A percentile compares a stretch with the other conserved stretches of the same genome.
These are phyloP conservation scores for Synanceia verrucosa DNA, from an alignment of 2,797 vertebrate genomes.

Conservation along the genomic window DNA sequence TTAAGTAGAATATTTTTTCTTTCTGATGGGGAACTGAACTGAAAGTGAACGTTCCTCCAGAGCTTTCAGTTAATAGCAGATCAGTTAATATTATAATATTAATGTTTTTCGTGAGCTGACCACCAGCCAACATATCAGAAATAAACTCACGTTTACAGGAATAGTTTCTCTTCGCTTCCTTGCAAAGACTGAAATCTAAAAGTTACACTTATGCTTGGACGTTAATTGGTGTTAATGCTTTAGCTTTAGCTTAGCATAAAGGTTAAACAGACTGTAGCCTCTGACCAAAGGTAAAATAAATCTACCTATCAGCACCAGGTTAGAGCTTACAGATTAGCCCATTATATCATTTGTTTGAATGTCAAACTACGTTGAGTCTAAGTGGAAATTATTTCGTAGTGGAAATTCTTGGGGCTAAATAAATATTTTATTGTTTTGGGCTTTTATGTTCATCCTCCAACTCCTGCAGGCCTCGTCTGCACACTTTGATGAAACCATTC, in stretches of 20 bases:
- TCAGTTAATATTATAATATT: no score
- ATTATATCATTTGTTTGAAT: not conserved
- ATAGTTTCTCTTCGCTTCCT: no score
- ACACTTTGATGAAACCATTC: conserved; percentile 12
- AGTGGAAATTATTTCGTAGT: not conserved
- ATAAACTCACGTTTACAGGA: no score
- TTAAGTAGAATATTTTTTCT: no score
- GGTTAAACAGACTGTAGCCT: not conserved
- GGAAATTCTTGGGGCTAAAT: not conserved
- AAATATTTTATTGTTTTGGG: not conserved
- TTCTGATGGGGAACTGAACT: no score
- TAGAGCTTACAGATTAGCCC: not conserved
- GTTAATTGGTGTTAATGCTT: not conserved
- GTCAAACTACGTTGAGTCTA: not conserved
- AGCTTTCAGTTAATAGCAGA: no score
- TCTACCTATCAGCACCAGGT: not conserved
- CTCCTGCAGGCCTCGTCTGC: not conserved
- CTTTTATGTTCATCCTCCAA: not conserved
- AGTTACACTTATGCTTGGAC: not conserved
- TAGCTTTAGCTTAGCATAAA: not conserved
- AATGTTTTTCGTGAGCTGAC: no score
- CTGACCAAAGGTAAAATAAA: not conserved
- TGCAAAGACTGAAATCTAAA: not conserved
- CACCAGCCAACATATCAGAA: no score
- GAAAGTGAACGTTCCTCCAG: no score